Percentiles rank a stretch among this genome's conserved stretches.
Conservation (phyloP, 2,888 invertebrate genomes). For the Hydriomena furcata region DNA sequence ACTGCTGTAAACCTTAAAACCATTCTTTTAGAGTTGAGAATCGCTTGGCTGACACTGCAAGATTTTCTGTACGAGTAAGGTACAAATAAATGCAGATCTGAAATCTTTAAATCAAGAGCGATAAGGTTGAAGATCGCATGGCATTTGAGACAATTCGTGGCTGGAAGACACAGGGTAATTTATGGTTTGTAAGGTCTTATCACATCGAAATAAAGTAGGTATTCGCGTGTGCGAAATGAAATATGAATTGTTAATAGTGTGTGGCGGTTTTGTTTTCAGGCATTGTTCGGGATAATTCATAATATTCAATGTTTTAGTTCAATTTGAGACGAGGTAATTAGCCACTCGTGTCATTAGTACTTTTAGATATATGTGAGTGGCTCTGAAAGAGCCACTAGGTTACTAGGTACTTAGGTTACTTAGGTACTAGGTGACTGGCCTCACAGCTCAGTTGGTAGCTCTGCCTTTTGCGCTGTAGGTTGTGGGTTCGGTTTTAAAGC, state of each 20-base stretch:
- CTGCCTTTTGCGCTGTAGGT: too few relatives aligned
- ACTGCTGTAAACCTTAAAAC: constrained; percentile 14
- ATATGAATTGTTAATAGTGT: constrained; percentile 60
- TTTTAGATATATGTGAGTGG: too few relatives aligned
- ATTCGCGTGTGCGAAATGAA: constrained; percentile 51
- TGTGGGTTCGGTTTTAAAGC: too few relatives aligned
- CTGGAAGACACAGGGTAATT: constrained; percentile 57
- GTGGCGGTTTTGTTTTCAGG: constrained; percentile 47
- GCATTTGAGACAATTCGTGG: constrained; percentile 30
- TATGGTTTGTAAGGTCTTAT: constrained; percentile 61
- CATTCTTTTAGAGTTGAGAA: constrained; percentile 28
- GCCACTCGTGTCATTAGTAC: too few relatives aligned
- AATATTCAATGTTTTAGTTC: constrained; percentile 15
- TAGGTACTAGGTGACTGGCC: too few relatives aligned
- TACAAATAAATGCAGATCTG: constrained; percentile 25
- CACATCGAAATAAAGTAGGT: constrained; percentile 51
- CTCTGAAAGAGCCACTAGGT: too few relatives aligned
- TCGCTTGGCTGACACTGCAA: constrained; percentile 5
- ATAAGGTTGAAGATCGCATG: constrained; percentile 33
- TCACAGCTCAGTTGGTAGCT: too few relatives aligned
- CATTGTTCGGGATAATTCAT: constrained; percentile 32
- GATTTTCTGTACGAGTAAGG: constrained; percentile 40
- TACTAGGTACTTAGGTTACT: too few relatives aligned
- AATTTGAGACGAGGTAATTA: too few relatives aligned
- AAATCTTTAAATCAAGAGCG: background rate